Base-by-base conservation (phyloP, 2,113 vertebrate genomes). In the Phocoena sinus region DNA sequence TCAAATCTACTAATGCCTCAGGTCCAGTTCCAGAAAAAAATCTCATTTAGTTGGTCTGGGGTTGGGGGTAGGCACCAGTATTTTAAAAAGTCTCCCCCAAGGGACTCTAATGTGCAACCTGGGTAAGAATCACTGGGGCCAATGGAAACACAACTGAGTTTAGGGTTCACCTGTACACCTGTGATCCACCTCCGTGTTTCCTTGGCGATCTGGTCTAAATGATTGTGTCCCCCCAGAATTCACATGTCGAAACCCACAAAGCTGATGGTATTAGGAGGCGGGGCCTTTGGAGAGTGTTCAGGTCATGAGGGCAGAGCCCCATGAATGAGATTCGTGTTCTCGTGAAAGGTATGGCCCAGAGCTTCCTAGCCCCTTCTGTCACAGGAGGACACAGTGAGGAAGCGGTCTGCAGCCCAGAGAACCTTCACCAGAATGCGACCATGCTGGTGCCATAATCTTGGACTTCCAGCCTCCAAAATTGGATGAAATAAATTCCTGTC, bases 371-470 rank as follows among this genome's bases (percentile, higher is more conserved):
- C 33, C 6, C 50, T 17, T 20, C 41, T 0, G 0, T 58, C 7
- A 0, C 0, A 0, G 17, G 85, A 10, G 21, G 33, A 41, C 26
- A 41, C 62, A 5, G 1, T 0, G 2, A 71, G 53, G 25, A 8
- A 67, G 44, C 38, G 18, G 56, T 41, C 9, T 26, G 26, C 33
- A 56, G 20, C 28, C 44, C 14, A 14, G n/a, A 44, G 15, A 23
- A 3, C 21, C 21, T 79, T 28, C 36, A 11, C 11, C 47, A n/a
- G 81, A 73, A 18, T 2, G 10, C 1, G 0, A 2, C 41, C 41
- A 5, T 5, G n/a, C 21, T 21, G 47, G 20, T 3, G 20, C 38
- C 81, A 15, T 8, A 15, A 17, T 25, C 81, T 23, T n/a, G 26
- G 38, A 50, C 50, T 28, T 62, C 33, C n/a, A 3, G 10, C 0